phyloP scores from a whole-genome alignment of 2,888 invertebrate species.

The Pristionchus entomophagus region DNA sequence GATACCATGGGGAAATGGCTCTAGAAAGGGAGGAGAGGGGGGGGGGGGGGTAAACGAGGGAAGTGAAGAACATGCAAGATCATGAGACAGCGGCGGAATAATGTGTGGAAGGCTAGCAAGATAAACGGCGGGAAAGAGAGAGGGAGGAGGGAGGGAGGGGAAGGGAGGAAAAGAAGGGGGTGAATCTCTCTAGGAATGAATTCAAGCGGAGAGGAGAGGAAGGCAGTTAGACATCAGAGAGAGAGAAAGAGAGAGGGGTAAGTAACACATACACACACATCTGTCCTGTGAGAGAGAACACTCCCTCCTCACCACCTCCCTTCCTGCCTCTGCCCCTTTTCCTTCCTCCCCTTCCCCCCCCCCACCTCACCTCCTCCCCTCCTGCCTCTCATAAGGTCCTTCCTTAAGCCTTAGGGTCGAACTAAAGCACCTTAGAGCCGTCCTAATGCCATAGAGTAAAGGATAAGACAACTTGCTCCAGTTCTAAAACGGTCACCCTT shows the following conservation, averaged over 20 bases:
- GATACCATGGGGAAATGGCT: not conserved
- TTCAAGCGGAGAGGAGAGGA: conserved; percentile 3
- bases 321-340: not conserved
- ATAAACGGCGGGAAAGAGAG: not conserved
- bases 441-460: too few species aligned
- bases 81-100: not conserved
- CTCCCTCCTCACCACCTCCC: conserved; percentile 29
- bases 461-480: too few species aligned
- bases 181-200: conserved; percentile 33
- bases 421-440: too few species aligned
- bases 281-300: conserved; percentile 29
- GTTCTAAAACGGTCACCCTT: too few species aligned
- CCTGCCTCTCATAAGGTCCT: not conserved
- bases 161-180: not conserved
- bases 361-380: not conserved
- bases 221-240: not conserved
- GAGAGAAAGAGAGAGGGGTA: conserved; percentile 2
- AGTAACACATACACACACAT: conserved; percentile 28
- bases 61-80: not conserved
- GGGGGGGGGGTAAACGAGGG: not conserved
- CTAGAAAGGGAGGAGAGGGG: too few species aligned
- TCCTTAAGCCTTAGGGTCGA: too few species aligned
- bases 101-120: not conserved
- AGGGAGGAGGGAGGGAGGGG: not conserved
- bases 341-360: not conserved